A percentile compares a stretch with the other conserved stretches of the same genome.
Conservation (phyloP, 1,140 invertebrate species). For the Pectinophora gossypiella region DNA sequence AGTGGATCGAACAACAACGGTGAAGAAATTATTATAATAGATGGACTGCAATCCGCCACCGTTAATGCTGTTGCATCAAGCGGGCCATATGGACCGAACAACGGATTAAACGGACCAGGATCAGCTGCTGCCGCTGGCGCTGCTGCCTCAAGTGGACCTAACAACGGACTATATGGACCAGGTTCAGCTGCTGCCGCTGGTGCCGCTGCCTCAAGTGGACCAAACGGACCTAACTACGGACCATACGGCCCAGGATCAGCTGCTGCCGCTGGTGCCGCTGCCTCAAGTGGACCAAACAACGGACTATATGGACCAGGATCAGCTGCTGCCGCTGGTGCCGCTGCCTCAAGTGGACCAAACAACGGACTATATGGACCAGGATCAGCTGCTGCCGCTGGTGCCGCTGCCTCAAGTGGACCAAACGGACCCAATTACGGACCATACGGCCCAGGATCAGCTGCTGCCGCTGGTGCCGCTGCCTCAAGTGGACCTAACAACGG, state of each 20-base stretch:
- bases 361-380: not conserved
- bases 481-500: not conserved
- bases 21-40: too few species aligned
- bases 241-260: not conserved
- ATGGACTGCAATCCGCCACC: too few species aligned
- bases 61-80: too few species aligned
- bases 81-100: not conserved
- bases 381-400: not conserved
- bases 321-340: too few species aligned
- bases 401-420: not conserved
- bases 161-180: not conserved
- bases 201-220: not conserved
- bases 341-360: too few species aligned
- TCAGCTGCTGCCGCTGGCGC: not conserved
- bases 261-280: not conserved
- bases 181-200: not conserved
- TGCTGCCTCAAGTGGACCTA: not conserved
- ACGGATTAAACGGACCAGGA: not conserved
- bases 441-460: not conserved
- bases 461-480: not conserved
- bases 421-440: not conserved
- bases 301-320: not conserved
- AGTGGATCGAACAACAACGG: too few species aligned
- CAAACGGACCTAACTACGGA: not conserved
- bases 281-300: not conserved